Percentiles rank a stretch among this genome's conserved stretches.
These are phyloP conservation scores for Nephrotoma guestfalica DNA, from an alignment of 2,888 invertebrate species.

Conservation along the genomic window DNA sequence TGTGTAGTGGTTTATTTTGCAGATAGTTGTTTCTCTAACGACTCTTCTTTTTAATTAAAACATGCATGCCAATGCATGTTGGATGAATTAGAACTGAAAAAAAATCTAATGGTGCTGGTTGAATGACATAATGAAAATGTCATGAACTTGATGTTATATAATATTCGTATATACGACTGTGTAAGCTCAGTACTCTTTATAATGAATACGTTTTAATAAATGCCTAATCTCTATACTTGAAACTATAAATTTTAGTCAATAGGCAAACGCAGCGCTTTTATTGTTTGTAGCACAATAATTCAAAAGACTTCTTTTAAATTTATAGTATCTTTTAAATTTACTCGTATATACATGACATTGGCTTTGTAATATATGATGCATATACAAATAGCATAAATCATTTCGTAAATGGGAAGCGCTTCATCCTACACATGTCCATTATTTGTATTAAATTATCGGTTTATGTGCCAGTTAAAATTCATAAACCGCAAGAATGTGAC, in stretches of 20 bases:
- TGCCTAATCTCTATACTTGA: neutral
- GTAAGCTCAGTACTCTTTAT: neutral
- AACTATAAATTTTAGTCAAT: neutral
- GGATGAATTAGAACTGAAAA: neutral
- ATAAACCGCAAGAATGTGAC: too few species aligned
- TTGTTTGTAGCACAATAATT: neutral
- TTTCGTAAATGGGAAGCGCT: neutral
- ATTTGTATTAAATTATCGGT: neutral
- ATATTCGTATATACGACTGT: neutral
- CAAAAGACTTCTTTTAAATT: neutral
- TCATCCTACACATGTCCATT: neutral
- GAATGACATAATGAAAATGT: neutral
- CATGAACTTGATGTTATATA: neutral
- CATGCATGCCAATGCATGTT: neutral
- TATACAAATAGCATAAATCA: neutral
- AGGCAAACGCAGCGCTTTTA: neutral
- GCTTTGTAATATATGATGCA: neutral
- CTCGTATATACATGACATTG: neutral
- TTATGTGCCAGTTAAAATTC: neutral
- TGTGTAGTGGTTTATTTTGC: neutral
- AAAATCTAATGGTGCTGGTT: neutral
- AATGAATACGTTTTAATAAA: neutral
- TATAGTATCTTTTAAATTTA: too few species aligned
- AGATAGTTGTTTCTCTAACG: neutral
- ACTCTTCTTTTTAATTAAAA: neutral